Percentiles rank a stretch among this genome's conserved stretches.
These are phyloP conservation scores for Strix aluco DNA, from an alignment of 2,113 vertebrate genomes.

Conservation along the genomic window DNA sequence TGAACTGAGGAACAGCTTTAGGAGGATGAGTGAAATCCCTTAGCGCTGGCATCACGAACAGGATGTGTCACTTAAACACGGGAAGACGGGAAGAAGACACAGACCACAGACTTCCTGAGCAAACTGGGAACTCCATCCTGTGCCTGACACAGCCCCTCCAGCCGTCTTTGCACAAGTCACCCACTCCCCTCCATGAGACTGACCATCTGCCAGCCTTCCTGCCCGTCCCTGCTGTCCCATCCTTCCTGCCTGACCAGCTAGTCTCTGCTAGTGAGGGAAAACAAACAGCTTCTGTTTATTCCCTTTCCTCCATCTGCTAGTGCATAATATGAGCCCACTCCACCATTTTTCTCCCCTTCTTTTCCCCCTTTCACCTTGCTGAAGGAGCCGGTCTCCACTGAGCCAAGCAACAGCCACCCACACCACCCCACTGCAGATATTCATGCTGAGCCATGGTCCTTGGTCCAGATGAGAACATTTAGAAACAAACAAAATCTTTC, in stretches of 20 bases:
- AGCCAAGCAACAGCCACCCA: background rate
- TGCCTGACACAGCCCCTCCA: background rate
- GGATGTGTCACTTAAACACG: background rate
- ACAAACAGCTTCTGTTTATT: slow-evolving; percentile 40
- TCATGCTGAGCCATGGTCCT: background rate
- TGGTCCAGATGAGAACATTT: background rate
- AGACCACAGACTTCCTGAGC: background rate
- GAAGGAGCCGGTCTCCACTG: background rate
- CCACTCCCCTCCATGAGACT: fast-evolving
- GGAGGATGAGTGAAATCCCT: background rate
- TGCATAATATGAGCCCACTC: background rate
- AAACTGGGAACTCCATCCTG: background rate
- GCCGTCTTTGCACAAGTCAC: background rate
- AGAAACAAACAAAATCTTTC: background rate
- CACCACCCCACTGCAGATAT: background rate
- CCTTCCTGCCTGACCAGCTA: slow-evolving; percentile 14
- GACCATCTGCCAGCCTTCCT: slow-evolving; percentile 35
- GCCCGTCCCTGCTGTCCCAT: background rate
- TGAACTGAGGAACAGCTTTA: background rate
- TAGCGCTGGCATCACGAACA: background rate
- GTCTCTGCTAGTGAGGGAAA: background rate
- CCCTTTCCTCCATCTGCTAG: slow-evolving; percentile 27
- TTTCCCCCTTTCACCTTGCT: background rate
- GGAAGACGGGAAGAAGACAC: background rate
- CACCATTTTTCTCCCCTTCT: background rate